Conservation (phyloP, 2,797 vertebrate genomes). For the Xerus rutilus region DNA sequence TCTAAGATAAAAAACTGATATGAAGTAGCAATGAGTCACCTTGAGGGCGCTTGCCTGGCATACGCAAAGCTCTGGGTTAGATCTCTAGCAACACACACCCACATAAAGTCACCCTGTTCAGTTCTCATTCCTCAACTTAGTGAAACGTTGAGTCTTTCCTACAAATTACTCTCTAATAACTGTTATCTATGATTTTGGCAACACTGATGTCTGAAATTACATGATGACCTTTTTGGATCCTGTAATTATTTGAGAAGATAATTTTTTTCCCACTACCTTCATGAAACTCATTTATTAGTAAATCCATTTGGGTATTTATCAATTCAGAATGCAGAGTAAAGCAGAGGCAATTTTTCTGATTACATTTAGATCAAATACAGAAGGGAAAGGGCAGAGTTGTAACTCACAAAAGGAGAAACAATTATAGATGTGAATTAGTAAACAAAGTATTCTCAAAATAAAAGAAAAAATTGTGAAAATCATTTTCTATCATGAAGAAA, state of each 20-base stretch:
- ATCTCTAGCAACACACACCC: not conserved
- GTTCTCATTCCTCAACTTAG: not conserved
- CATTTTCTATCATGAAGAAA: constrained; percentile 10
- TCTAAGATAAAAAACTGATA: not conserved
- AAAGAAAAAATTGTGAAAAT: not conserved
- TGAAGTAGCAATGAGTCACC: not conserved
- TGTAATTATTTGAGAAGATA: not conserved
- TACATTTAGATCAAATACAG: too few species aligned
- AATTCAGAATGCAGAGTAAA: too few species aligned
- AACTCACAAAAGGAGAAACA: too few species aligned
- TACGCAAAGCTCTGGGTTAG: not conserved
- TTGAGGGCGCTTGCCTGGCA: not conserved
- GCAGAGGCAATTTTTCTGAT: too few species aligned
- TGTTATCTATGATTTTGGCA: not conserved
- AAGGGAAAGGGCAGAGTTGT: too few species aligned
- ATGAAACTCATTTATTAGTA: too few species aligned
- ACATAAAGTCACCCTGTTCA: not conserved
- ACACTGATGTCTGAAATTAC: not conserved
- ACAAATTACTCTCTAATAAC: not conserved
- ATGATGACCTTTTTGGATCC: not conserved
- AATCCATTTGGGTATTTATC: too few species aligned
- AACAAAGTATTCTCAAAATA: too few species aligned
- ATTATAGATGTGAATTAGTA: too few species aligned
- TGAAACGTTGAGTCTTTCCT: not conserved
- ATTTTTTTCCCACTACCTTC: not conserved